These are phyloP conservation scores for Micromesistius poutassou DNA, from an alignment of 2,797 vertebrate genomes.

Conservation along the genomic window DNA sequence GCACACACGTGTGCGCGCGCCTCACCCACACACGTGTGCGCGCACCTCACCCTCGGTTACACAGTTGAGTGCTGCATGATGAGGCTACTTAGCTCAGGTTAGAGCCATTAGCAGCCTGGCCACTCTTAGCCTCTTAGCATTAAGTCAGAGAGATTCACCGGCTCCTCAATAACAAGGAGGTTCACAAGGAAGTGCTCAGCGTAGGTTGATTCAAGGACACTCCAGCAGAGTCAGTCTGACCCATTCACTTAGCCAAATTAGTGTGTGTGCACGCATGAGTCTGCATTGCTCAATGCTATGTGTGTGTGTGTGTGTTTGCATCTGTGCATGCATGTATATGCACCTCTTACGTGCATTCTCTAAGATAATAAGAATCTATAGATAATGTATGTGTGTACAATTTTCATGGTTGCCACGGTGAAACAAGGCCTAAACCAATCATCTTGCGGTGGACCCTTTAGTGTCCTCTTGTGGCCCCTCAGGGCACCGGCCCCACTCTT, in stretches of 20 bases:
- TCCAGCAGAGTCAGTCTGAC: background rate
- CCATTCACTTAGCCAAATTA: background rate
- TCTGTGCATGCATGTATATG: background rate
- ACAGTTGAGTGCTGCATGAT: constrained; percentile 33
- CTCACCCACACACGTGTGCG: no score
- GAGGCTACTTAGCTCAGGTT: constrained; percentile 30
- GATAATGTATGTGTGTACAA: background rate
- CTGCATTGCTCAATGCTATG: background rate
- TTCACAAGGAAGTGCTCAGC: constrained; percentile 29
- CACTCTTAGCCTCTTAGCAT: background rate
- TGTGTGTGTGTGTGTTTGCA: background rate
- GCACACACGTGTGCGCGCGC: no score
- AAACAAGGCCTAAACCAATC: background rate
- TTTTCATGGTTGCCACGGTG: constrained; percentile 5
- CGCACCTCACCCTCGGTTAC: background rate
- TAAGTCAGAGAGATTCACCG: constrained; percentile 42
- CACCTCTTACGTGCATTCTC: background rate
- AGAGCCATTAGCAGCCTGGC: background rate
- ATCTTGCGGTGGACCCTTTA: no score
- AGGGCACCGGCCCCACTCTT: background rate
- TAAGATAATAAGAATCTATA: background rate
- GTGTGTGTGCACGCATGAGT: background rate
- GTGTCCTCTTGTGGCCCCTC: no score
- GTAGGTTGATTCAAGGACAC: constrained; percentile 26
- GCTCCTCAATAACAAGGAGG: constrained; percentile 41